Evolutionary conservation across 2,113 vertebrate species (phyloP).

Genomic region (Helogale parvula): DNA sequence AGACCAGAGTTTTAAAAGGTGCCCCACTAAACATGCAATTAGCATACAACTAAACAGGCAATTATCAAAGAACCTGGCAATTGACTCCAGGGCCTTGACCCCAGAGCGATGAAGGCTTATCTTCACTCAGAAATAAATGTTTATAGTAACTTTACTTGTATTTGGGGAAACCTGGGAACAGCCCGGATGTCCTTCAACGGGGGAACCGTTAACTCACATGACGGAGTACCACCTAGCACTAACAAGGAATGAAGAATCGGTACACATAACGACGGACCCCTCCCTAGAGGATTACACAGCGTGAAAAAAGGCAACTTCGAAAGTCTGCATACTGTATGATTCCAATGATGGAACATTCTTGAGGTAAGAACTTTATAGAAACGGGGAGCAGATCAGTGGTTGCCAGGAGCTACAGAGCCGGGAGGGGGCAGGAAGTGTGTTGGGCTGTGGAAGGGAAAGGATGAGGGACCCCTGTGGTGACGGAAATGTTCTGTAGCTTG

Average conservation of each 20-base stretch:
- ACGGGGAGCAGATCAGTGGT: background rate
- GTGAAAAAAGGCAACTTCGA: background rate
- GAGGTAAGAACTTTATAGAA: background rate
- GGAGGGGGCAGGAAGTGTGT: no score
- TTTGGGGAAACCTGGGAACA: background rate
- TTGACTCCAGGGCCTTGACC: background rate
- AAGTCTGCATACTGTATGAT: background rate
- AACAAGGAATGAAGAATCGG: background rate
- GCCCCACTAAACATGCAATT: background rate
- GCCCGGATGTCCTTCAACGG: background rate
- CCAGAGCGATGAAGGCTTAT: background rate
- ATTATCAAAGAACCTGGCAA: background rate
- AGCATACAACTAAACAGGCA: background rate
- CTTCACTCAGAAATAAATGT: background rate
- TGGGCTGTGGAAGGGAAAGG: accelerated
- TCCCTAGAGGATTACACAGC: background rate
- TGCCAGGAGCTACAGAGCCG: background rate
- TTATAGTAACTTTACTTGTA: background rate
- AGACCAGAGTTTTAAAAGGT: background rate
- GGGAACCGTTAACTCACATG: background rate
- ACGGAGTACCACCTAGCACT: background rate
- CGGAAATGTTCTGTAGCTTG: background rate
- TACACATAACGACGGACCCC: background rate
- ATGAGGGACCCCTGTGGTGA: background rate
- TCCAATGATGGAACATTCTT: background rate